Conservation (phyloP, 2,888 invertebrate genomes). For the Caenorhabditis doughertyi region DNA sequence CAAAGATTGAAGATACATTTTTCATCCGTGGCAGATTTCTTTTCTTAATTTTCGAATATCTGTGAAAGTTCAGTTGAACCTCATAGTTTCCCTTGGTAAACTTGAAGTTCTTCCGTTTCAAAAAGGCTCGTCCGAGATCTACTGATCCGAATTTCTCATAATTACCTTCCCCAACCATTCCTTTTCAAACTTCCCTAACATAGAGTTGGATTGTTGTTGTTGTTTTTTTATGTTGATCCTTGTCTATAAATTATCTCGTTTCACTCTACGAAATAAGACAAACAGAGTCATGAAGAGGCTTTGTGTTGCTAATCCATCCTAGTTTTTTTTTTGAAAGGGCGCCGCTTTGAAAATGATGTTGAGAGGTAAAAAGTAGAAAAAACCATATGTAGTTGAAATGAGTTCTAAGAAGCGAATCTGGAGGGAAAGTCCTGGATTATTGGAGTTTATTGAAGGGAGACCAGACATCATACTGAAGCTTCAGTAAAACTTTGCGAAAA, state of each 20-base stretch:
- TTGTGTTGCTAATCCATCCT: slow-evolving; percentile 37
- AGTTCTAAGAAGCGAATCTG: background rate
- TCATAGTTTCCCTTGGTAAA: no score
- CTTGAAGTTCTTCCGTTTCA: no score
- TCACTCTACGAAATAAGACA: slow-evolving; percentile 13
- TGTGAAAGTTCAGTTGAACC: no score
- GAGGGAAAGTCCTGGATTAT: background rate
- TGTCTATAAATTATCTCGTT: slow-evolving; percentile 43
- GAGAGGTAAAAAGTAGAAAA: background rate
- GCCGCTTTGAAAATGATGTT: slow-evolving; percentile 10
- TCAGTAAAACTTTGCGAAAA: no score
- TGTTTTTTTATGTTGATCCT: slow-evolving; percentile 37
- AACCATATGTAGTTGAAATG: no score
- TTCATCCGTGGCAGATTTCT: background rate
- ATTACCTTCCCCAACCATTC: background rate
- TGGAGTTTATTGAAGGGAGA: background rate
- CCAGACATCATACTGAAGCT: no score
- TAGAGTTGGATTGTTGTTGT: slow-evolving; percentile 20
- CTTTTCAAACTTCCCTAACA: background rate
- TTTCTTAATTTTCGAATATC: background rate
- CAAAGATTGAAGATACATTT: background rate
- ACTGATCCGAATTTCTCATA: no score
- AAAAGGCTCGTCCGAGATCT: no score
- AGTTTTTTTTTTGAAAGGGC: slow-evolving; percentile 18
- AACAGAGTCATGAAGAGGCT: slow-evolving; percentile 21